Evolutionary conservation across 2,113 vertebrate species (phyloP).

Genomic region (Cepphus grylle): DNA sequence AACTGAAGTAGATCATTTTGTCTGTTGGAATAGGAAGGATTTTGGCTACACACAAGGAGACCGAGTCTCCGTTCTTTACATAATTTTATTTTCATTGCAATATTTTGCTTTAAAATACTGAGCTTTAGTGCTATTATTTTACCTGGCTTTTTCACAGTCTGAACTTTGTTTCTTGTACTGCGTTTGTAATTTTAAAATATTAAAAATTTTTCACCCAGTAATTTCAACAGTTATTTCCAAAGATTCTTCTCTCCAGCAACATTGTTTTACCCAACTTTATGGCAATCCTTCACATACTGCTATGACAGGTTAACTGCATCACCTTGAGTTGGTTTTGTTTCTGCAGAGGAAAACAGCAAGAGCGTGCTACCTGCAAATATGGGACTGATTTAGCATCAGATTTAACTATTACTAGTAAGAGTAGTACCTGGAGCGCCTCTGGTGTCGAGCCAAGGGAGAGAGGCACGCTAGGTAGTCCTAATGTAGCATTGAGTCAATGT

Average conservation of each 20-base stretch:
- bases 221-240: not conserved
- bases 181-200: not conserved
- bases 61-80: fast-evolving
- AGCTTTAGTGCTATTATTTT: not conserved
- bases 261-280: not conserved
- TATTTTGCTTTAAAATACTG: not conserved
- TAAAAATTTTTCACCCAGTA: not conserved
- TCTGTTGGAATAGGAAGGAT: not conserved
- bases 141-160: not conserved
- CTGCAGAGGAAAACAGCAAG: not conserved
- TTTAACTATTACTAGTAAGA: not conserved
- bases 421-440: not conserved
- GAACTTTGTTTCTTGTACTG: not conserved
- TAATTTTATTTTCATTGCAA: not conserved
- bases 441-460: fast-evolving
- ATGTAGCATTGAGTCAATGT: not conserved
- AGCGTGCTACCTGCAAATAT: fast-evolving
- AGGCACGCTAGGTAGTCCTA: not conserved
- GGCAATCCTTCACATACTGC: not conserved
- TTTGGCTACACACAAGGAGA: not conserved
- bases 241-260: not conserved
- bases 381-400: not conserved
- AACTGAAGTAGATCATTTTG: not conserved
- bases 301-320: not conserved
- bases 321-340: not conserved